phyloP scores from a whole-genome alignment of 2,113 vertebrate species.

The Lepus timidus region DNA sequence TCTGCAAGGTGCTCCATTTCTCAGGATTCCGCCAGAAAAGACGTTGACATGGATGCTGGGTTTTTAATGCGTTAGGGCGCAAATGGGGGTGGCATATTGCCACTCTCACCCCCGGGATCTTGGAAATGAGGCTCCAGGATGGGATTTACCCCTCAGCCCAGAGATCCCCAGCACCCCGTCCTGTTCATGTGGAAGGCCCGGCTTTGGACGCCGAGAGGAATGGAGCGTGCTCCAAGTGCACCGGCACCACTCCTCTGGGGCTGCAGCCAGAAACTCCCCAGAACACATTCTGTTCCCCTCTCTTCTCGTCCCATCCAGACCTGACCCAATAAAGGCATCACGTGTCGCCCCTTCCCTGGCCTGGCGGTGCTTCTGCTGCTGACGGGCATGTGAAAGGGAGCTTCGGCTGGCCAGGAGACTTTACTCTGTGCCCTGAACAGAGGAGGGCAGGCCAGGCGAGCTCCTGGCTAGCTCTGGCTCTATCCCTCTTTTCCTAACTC shows the following conservation, averaged over 20 bases:
- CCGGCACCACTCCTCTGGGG: neutral
- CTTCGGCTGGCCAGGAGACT: neutral
- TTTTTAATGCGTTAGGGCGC: neutral
- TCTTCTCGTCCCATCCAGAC: neutral
- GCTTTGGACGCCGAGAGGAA: slow-evolving; percentile 15
- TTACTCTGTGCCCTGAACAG: neutral
- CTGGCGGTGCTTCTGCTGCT: neutral
- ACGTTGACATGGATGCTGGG: neutral
- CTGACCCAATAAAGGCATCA: neutral
- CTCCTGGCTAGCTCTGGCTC: neutral
- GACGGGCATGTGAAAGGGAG: neutral
- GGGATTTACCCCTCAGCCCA: neutral
- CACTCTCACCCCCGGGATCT: neutral
- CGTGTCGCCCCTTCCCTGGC: neutral
- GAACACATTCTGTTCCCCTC: neutral
- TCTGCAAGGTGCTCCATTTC: neutral
- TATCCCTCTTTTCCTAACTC: neutral
- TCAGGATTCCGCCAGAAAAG: slow-evolving; percentile 27
- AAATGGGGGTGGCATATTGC: neutral
- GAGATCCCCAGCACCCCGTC: neutral
- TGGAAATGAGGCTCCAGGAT: neutral
- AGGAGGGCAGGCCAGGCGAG: neutral
- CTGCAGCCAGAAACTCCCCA: slow-evolving; percentile 49
- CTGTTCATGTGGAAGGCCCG: neutral
- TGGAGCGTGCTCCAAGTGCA: neutral